Evolutionary conservation across 2,888 invertebrate genomes (phyloP).

Genomic region (Aradus depressus): DNA sequence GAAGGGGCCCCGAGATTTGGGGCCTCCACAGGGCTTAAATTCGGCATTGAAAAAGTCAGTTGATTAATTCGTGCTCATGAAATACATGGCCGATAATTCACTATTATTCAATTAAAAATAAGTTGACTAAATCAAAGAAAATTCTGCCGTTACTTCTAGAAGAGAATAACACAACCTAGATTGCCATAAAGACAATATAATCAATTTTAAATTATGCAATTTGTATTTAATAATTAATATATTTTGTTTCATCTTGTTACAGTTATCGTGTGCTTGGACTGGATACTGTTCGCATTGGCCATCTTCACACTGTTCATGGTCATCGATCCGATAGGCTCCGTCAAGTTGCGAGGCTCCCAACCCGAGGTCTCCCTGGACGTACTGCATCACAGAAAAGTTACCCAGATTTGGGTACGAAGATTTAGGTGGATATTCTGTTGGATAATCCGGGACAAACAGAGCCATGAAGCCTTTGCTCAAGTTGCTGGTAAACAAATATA

Average conservation of each 20-base stretch:
- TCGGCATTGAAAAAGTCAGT: no score
- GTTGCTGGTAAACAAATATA: constrained; percentile 49
- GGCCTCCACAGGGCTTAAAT: no score
- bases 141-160: no score
- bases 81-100: no score
- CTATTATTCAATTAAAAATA: no score
- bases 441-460: constrained; percentile 59
- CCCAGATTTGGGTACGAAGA: constrained; percentile 60
- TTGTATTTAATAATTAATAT: constrained; percentile 4
- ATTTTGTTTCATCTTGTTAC: constrained; percentile 32
- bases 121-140: no score
- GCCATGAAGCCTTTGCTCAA: constrained; percentile 66
- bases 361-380: constrained; percentile 45
- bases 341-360: constrained; percentile 43
- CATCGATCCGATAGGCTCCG: constrained; percentile 70
- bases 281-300: constrained; percentile 63
- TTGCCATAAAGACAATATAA: not conserved
- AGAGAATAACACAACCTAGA: not conserved
- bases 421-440: constrained; percentile 64
- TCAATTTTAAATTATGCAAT: constrained; percentile 8
- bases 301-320: constrained; percentile 64
- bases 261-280: constrained; percentile 69
- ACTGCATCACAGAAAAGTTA: constrained; percentile 55
- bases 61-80: no score
- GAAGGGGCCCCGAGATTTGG: no score